Conservation (phyloP, 1,140 invertebrate genomes). For the Dufourea novaeangliae region DNA sequence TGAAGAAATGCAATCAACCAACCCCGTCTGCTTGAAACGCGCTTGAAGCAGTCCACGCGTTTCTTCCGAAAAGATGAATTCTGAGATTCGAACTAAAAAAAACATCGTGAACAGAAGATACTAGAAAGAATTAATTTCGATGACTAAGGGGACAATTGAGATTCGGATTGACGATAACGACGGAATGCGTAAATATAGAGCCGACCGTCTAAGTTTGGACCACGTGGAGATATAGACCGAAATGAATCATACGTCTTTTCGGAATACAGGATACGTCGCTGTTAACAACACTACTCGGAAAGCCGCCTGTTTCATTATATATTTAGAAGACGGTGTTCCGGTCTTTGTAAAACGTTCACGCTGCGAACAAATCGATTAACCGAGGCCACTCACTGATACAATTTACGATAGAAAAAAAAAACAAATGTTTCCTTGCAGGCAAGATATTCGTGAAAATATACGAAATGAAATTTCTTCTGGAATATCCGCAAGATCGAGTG, state of each 20-base stretch:
- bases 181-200: slow-evolving; percentile 25
- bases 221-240: neutral
- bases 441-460: neutral
- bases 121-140: neutral
- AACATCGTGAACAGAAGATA: too few species aligned
- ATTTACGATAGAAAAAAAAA: too few species aligned
- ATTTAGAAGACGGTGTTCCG: neutral
- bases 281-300: slow-evolving; percentile 42
- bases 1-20: neutral
- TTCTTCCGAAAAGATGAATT: too few species aligned
- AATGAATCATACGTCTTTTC: slow-evolving; percentile 50
- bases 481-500: neutral
- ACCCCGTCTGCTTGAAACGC: neutral
- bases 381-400: too few species aligned
- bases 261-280: slow-evolving; percentile 42
- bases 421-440: neutral
- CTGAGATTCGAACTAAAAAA: too few species aligned
- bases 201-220: slow-evolving; percentile 36
- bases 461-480: slow-evolving; percentile 7
- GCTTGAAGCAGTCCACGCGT: too few species aligned
- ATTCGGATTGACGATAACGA: slow-evolving; percentile 8
- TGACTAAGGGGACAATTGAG: neutral
- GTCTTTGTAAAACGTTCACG: neutral
- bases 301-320: neutral
- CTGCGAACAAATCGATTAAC: neutral